Evolutionary conservation across 2,888 invertebrate genomes (phyloP).

Genomic region (Sycophila texana): DNA sequence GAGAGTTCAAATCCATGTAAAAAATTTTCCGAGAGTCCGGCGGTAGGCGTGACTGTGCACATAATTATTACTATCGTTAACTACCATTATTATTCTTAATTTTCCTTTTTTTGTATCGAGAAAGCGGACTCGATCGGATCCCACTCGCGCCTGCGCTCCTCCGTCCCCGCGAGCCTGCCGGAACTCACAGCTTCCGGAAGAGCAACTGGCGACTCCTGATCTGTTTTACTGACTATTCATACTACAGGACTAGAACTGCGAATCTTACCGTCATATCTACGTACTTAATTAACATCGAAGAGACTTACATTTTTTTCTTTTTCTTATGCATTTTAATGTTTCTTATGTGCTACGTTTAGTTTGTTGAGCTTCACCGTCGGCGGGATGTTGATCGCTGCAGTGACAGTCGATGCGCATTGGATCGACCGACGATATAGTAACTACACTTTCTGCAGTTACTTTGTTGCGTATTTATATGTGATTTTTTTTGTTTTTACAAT

Average conservation of each 20-base stretch:
- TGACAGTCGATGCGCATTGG: background rate
- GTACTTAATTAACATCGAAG: background rate
- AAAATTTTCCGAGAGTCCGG: too few species aligned
- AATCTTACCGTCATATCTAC: background rate
- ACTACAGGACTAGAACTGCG: background rate
- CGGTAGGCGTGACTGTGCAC: background rate
- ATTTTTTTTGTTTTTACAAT: slow-evolving; percentile 36
- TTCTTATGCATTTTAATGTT: background rate
- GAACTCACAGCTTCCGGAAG: background rate
- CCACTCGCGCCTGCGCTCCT: background rate
- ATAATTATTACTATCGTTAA: background rate
- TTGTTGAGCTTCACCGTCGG: slow-evolving; percentile 3
- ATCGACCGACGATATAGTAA: background rate
- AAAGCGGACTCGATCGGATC: slow-evolving; percentile 32
- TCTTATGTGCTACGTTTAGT: slow-evolving; percentile 1
- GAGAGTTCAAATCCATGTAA: too few species aligned
- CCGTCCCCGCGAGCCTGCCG: slow-evolving; percentile 1
- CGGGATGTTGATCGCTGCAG: background rate
- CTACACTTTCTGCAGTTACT: background rate
- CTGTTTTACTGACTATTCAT: background rate
- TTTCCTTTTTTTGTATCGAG: slow-evolving; percentile 8
- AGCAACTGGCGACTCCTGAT: slow-evolving; percentile 10
- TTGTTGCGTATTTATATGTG: slow-evolving; percentile 14
- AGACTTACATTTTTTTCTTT: background rate
- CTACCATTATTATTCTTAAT: background rate